Conservation (phyloP, 2,888 invertebrate species). For the Rosalia funebris region DNA sequence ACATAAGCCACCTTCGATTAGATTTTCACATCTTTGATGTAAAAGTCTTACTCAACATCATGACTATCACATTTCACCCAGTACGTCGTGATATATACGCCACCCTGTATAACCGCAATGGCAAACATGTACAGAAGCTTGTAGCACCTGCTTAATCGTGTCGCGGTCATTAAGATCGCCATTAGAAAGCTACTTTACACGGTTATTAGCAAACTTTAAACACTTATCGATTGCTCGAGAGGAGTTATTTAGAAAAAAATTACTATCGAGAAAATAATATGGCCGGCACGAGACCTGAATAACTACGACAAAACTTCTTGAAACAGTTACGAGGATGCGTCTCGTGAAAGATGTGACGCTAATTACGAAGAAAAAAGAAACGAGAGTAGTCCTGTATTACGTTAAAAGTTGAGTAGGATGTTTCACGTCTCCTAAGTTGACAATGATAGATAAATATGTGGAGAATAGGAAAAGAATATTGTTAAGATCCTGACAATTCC, state of each 20-base stretch:
- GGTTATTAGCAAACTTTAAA: not conserved
- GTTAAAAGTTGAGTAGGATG: not conserved
- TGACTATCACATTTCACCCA: no score
- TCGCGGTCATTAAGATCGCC: not conserved
- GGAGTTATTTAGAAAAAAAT: not conserved
- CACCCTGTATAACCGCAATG: no score
- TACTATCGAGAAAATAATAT: not conserved
- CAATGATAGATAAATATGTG: not conserved
- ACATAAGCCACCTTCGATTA: no score
- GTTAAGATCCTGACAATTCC: no score
- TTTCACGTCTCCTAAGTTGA: not conserved
- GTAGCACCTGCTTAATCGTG: not conserved
- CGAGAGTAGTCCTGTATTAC: not conserved
- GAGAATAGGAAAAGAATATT: not conserved
- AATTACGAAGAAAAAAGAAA: not conserved
- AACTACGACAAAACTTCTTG: not conserved
- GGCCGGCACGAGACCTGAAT: not conserved
- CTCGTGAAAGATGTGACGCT: not conserved
- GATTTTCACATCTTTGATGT: no score
- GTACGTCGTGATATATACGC: no score
- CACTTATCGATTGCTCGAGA: not conserved
- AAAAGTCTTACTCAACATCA: no score
- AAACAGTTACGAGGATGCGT: not conserved
- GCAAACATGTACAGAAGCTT: not conserved
- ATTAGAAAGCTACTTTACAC: not conserved